phyloP scores from a whole-genome alignment of 2,888 invertebrate genomes.

The Salpingus planirostris region DNA sequence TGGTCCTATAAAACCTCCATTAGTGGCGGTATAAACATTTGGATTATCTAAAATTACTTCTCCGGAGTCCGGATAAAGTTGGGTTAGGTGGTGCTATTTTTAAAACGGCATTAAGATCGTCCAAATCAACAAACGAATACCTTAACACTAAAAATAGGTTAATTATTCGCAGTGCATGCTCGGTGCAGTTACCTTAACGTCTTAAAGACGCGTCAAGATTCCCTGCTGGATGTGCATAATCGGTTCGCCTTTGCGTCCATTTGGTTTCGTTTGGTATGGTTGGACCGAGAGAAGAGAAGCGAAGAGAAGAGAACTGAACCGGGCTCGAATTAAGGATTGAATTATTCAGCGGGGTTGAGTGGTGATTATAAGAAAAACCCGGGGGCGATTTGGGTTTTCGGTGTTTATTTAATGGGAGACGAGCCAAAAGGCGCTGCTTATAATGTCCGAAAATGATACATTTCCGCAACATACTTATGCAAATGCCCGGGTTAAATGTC shows the following conservation, averaged over 20 bases:
- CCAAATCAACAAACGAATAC: conserved; percentile 13
- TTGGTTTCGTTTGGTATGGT: too few species aligned
- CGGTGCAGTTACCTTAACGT: too few species aligned
- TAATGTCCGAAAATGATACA: conserved; percentile 13
- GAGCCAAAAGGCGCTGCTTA: conserved; percentile 7
- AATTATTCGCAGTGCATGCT: conserved; percentile 9
- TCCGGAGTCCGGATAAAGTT: conserved; percentile 4
- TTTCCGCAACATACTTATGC: conserved; percentile 11
- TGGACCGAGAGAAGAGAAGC: background rate
- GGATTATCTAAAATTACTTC: conserved; percentile 15
- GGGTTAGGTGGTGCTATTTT: conserved; percentile 2
- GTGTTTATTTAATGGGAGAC: conserved; percentile 12
- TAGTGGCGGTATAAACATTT: conserved; percentile 14
- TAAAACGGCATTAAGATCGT: conserved; percentile 8
- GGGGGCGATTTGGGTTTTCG: conserved; percentile 11
- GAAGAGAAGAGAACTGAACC: background rate
- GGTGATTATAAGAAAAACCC: conserved; percentile 11
- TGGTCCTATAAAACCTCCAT: conserved; percentile 15
- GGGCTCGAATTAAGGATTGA: too few species aligned
- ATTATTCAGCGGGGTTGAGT: too few species aligned
- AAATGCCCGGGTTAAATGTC: conserved; percentile 11
- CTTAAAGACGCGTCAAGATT: too few species aligned
- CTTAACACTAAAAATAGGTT: conserved; percentile 9
- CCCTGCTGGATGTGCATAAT: too few species aligned
- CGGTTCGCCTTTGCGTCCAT: too few species aligned